Conservation (phyloP, 64 coral and sea anemone genomes). For the Hydrozoanthus tunicans region DNA sequence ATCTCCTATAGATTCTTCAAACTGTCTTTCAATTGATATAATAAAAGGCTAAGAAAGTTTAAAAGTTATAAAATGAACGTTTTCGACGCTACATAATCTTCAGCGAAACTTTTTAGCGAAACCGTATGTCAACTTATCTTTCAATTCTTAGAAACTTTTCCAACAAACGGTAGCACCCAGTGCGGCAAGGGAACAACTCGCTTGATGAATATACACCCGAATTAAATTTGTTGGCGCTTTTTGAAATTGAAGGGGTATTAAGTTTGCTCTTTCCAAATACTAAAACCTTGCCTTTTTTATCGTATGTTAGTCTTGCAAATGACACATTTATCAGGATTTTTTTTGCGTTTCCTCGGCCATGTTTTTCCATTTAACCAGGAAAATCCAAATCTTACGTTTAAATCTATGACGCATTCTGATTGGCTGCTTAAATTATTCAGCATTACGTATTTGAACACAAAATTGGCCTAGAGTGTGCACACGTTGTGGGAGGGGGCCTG, state of each 20-base stretch:
- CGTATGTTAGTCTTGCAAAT: background rate
- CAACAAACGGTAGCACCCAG: slow-evolving; percentile 30
- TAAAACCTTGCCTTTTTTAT: slow-evolving; percentile 27
- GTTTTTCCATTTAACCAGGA: background rate
- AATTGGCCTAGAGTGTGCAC: no score
- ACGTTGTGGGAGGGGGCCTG: background rate
- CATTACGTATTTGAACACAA: no score
- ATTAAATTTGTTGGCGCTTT: slow-evolving; percentile 2
- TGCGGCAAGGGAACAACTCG: slow-evolving; percentile 39
- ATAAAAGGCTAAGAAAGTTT: no score
- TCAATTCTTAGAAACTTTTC: slow-evolving; percentile 53
- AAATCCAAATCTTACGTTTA: background rate
- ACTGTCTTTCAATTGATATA: slow-evolving; percentile 17
- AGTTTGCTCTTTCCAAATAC: slow-evolving; percentile 29
- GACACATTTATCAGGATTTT: slow-evolving; percentile 12
- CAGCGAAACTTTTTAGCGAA: no score
- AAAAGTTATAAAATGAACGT: no score
- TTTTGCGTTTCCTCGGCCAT: slow-evolving; percentile 18
- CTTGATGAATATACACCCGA: slow-evolving; percentile 17
- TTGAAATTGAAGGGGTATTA: background rate
- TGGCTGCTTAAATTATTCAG: no score
- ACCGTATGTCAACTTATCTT: background rate
- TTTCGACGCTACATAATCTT: no score
- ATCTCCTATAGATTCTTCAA: slow-evolving; percentile 29
- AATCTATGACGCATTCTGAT: no score